Evolutionary conservation across 2,113 vertebrate species (phyloP).

Genomic region (Haemorhous mexicanus): DNA sequence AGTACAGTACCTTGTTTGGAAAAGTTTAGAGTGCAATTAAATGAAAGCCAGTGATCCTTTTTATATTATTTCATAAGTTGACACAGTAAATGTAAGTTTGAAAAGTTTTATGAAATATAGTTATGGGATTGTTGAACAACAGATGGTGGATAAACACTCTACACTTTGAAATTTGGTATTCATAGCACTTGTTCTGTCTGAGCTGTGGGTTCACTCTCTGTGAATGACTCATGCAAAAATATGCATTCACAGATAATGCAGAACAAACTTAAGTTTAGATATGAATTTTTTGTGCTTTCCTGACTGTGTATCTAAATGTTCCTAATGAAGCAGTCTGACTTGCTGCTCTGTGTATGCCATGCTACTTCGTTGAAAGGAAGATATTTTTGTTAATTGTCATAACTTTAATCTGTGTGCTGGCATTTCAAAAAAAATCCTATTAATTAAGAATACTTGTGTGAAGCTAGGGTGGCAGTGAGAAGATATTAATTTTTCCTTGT

Average conservation of each 20-base stretch:
- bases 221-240: constrained; percentile 11
- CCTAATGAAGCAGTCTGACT: not conserved
- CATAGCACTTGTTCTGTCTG: constrained; percentile 16
- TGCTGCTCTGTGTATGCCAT: not conserved
- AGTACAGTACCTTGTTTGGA: not conserved
- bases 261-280: not conserved
- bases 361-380: not conserved
- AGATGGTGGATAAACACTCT: constrained; percentile 38
- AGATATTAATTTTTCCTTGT: not conserved
- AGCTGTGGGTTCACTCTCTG: constrained; percentile 11
- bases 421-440: not conserved
- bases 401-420: not conserved
- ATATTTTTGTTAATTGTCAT: not conserved
- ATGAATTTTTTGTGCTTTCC: not conserved
- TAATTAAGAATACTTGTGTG: not conserved
- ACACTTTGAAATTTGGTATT: constrained; percentile 20
- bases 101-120: not conserved
- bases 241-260: not conserved
- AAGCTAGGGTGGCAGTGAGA: not conserved
- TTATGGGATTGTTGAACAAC: constrained; percentile 19
- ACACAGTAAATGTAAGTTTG: not conserved
- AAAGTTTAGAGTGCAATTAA: not conserved
- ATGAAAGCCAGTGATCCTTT: not conserved
- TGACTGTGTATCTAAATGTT: not conserved
- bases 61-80: not conserved